A percentile compares a stretch with the other conserved stretches of the same genome.
Conservation (phyloP, 2,888 invertebrate genomes). For the Abrostola tripartita region DNA sequence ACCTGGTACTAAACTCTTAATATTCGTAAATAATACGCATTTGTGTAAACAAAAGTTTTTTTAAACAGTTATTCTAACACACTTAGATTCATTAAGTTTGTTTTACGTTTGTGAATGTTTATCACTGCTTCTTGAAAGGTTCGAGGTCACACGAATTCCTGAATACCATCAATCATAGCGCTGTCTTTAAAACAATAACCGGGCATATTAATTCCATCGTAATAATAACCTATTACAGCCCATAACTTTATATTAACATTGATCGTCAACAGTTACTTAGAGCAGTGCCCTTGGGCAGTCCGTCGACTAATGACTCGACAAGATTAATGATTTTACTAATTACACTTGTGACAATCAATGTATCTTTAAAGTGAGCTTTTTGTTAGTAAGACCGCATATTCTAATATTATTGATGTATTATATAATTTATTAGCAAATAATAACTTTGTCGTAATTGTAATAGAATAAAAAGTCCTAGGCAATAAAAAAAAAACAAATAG, state of each 20-base stretch:
- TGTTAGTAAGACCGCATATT: slow-evolving; percentile 59
- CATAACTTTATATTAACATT: slow-evolving; percentile 79
- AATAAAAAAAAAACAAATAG: too few relatives aligned
- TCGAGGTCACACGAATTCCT: slow-evolving; percentile 58
- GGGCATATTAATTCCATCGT: slow-evolving; percentile 77
- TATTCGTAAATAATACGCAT: slow-evolving; percentile 41
- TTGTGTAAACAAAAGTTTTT: slow-evolving; percentile 47
- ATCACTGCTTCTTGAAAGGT: slow-evolving; percentile 32
- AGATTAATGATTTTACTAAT: slow-evolving; percentile 87
- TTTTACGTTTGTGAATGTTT: slow-evolving; percentile 48
- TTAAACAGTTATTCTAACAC: slow-evolving; percentile 41
- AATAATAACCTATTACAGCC: slow-evolving; percentile 82
- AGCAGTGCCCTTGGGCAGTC: slow-evolving; percentile 80
- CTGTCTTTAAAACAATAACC: slow-evolving; percentile 86
- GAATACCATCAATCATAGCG: slow-evolving; percentile 78
- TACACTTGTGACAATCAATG: slow-evolving; percentile 84
- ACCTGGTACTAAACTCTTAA: slow-evolving; percentile 48
- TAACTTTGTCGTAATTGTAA: slow-evolving; percentile 49
- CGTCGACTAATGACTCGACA: slow-evolving; percentile 78
- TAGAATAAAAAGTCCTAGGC: slow-evolving; percentile 19
- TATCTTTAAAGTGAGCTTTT: slow-evolving; percentile 75
- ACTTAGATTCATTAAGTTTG: slow-evolving; percentile 53
- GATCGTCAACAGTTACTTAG: slow-evolving; percentile 84
- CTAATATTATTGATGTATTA: slow-evolving; percentile 57
- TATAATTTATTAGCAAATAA: slow-evolving; percentile 50